These are phyloP conservation scores for Periophthalmus modestus DNA, from an alignment of 2,113 vertebrate genomes.

Conservation along the genomic window DNA sequence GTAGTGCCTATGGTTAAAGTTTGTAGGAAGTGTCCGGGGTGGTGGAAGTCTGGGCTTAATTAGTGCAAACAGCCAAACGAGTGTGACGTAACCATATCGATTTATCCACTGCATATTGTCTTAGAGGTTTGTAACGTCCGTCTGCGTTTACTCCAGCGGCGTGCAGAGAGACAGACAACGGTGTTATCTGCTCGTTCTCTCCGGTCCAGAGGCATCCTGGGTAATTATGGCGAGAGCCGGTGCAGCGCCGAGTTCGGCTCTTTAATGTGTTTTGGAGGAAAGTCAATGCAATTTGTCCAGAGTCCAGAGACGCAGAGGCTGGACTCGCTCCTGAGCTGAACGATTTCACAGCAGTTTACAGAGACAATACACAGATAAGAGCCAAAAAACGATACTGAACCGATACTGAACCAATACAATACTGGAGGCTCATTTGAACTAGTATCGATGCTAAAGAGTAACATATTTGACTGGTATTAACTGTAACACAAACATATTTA, in stretches of 20 bases:
- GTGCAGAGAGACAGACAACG: not conserved
- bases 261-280: conserved; percentile 54
- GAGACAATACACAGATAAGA: no score
- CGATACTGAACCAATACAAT: no score
- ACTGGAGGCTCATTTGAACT: no score
- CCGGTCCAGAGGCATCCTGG: conserved; percentile 42
- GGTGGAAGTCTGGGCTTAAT: not conserved
- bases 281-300: conserved; percentile 58
- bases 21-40: no score
- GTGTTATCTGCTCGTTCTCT: not conserved
- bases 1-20: no score
- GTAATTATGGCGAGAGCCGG: conserved; percentile 54
- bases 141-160: not conserved
- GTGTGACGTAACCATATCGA: not conserved
- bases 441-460: no score
- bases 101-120: not conserved
- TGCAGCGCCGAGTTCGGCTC: conserved; percentile 48
- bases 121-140: not conserved
- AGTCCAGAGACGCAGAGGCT: conserved; percentile 51
- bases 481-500: no score
- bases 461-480: no score
- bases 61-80: not conserved
- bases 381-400: no score
- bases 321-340: no score
- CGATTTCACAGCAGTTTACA: no score